Base-by-base conservation (phyloP, 64 coral and sea anemone genomes). In the Actinia equina region DNA sequence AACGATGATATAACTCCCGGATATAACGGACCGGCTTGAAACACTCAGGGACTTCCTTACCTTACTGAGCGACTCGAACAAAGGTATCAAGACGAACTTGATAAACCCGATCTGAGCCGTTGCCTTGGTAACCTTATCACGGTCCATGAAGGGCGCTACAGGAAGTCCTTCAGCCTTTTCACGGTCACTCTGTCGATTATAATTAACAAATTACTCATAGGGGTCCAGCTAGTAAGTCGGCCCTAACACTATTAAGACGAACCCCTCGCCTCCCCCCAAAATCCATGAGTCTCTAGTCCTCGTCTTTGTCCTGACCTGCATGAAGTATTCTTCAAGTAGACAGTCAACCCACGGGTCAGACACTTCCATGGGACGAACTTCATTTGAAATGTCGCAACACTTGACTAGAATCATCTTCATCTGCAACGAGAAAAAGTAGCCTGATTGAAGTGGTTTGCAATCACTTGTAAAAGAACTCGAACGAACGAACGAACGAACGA, bases 61-160 rank as follows among this genome's bases (percentile, higher is more conserved):
- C 93, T 95, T 95, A 54, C 87, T 95, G 60, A 95, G 82, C 76
- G 89, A 88, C 57, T 95, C 93, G 71, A 95, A 95, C 17, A 95
- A 74, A 5, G 93, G 93, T 71, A 91, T 95, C 10, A 95, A 80
- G 6, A 95, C 89, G 69, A 91, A 95, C 82, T 95, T 95, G 82
- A 95, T 95, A 77, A 95, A 95, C 14, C 93, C 93, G 23, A 91
- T 91, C 86, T 95, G 93, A 43, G 93, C 93, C 13, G 89, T 95
- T 14, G 93, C 85, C 44, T 95, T 95, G 59, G 89, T 91, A 85
- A 95, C 93, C 57, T 91, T 95, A 61, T 95, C 89, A 7, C 93
- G 70, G 37, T 95, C 93, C 93, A 95, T 95, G 51, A 95, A 95
- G 14, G 93, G 93, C 1, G 93, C 89, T 49, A 95, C 93, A 3